Percentiles rank a stretch among this genome's conserved stretches.
Conservation (phyloP, 2,797 vertebrate genomes). For the Pyrocephalus nanus region DNA sequence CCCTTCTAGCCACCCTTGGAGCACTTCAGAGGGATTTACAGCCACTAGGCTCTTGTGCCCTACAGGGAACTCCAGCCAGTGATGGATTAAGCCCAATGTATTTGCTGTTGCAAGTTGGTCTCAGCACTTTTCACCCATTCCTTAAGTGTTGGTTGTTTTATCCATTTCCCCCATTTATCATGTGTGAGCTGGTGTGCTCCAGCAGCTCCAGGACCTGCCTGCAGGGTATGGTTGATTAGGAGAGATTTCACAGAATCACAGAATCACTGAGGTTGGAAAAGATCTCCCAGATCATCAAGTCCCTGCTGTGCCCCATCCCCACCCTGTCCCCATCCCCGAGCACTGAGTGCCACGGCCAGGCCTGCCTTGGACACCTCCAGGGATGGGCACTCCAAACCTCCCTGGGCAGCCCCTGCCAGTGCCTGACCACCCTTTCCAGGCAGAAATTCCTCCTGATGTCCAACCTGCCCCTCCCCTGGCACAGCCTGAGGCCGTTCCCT, state of each 20-base stretch:
- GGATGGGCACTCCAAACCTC: neutral
- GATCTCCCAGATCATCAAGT: fast-evolving
- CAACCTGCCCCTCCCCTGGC: neutral
- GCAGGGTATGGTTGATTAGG: neutral
- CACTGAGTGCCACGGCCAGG: neutral
- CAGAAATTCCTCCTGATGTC: neutral
- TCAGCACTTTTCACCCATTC: neutral
- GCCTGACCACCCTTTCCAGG: neutral
- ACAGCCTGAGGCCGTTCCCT: neutral
- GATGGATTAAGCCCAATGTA: neutral
- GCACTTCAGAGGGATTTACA: neutral
- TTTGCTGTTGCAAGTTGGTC: neutral
- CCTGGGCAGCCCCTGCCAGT: neutral
- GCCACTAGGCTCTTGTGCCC: neutral
- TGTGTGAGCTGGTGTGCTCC: neutral
- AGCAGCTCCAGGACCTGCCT: neutral
- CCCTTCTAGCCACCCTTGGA: neutral
- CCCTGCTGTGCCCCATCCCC: fast-evolving
- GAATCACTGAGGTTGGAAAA: neutral
- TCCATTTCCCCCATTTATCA: neutral
- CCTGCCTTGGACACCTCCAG: neutral
- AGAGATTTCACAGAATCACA: neutral
- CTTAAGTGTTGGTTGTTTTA: neutral
- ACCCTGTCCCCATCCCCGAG: neutral
- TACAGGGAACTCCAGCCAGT: neutral